These are phyloP conservation scores for Crotalus viridis DNA, from an alignment of 2,113 vertebrate species.

Conservation along the genomic window DNA sequence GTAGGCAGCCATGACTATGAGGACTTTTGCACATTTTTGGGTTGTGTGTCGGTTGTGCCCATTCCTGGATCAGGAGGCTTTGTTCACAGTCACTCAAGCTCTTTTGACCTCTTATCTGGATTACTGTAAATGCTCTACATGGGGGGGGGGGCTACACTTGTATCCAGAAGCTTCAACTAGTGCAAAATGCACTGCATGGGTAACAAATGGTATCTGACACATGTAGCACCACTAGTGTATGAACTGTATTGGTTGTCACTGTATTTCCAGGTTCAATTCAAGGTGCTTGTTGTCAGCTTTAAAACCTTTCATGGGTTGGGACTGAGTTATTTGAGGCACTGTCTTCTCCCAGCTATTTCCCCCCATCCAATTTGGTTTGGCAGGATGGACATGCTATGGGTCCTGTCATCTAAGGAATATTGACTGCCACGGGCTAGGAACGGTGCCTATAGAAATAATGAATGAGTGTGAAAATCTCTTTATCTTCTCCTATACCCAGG, in stretches of 20 bases:
- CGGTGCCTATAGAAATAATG: not conserved
- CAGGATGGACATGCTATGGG: not conserved
- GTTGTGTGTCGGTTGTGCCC: not conserved
- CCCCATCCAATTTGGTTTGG: not conserved
- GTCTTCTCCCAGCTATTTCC: not conserved
- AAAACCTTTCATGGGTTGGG: not conserved
- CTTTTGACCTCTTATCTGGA: not conserved
- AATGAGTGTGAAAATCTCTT: not conserved
- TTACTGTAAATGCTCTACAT: not conserved
- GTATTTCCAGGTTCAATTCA: not conserved
- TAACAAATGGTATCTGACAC: not conserved
- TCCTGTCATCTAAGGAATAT: not conserved
- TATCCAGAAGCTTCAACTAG: not conserved
- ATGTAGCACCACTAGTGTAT: not conserved
- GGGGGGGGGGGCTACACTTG: not conserved
- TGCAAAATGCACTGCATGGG: not conserved
- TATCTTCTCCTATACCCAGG: not conserved
- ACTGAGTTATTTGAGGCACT: not conserved
- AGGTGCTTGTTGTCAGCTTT: not conserved
- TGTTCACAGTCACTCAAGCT: not conserved
- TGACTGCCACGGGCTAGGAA: not conserved
- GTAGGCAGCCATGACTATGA: not conserved
- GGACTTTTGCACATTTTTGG: not conserved
- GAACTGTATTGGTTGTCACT: not conserved
- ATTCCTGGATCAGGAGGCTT: not conserved